These are phyloP conservation scores for Drosophila willistoni DNA, from an alignment of 1,140 invertebrate species.

Conservation along the genomic window DNA sequence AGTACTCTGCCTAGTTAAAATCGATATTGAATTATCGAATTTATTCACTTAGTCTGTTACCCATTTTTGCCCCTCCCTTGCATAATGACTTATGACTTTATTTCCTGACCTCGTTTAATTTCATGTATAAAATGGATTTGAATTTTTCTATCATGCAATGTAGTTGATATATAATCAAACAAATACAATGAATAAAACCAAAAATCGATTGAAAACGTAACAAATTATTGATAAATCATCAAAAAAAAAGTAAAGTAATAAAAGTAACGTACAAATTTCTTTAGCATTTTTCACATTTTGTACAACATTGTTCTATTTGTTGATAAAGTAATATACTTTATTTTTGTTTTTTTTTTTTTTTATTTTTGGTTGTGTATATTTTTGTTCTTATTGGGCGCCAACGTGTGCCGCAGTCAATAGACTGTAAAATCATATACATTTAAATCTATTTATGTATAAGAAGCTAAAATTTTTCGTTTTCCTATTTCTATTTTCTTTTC, in stretches of 20 bases:
- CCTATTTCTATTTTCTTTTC: conserved; percentile 39
- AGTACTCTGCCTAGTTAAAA: conserved; percentile 29
- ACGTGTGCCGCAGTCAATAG: conserved; percentile 26
- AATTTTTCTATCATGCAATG: conserved; percentile 62
- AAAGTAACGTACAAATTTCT: conserved; percentile 56
- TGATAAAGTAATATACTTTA: conserved; percentile 4
- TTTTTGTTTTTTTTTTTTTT: conserved; percentile 11
- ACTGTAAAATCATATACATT: conserved; percentile 30
- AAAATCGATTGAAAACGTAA: conserved; percentile 32
- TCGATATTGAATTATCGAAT: conserved; percentile 50
- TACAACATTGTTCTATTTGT: conserved; percentile 14
- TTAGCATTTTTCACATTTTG: conserved; percentile 37
- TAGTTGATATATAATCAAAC: conserved; percentile 65
- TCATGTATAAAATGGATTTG: conserved; percentile 55
- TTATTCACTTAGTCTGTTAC: conserved; percentile 76
- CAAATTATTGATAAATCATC: conserved; percentile 54
- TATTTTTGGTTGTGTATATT: conserved; percentile 22
- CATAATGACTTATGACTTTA: conserved; percentile 29
- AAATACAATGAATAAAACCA: conserved; percentile 30
- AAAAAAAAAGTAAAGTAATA: conserved; percentile 43
- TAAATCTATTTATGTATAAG: conserved; percentile 47
- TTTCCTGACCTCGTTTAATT: conserved; percentile 45
- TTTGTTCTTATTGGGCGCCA: conserved; percentile 18
- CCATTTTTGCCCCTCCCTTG: conserved; percentile 29
- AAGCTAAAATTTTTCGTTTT: conserved; percentile 46